Percentiles rank a stretch among this genome's conserved stretches.
These are phyloP conservation scores for Gymnoscelis rufifasciata DNA, from an alignment of 2,888 invertebrate genomes.

Conservation along the genomic window DNA sequence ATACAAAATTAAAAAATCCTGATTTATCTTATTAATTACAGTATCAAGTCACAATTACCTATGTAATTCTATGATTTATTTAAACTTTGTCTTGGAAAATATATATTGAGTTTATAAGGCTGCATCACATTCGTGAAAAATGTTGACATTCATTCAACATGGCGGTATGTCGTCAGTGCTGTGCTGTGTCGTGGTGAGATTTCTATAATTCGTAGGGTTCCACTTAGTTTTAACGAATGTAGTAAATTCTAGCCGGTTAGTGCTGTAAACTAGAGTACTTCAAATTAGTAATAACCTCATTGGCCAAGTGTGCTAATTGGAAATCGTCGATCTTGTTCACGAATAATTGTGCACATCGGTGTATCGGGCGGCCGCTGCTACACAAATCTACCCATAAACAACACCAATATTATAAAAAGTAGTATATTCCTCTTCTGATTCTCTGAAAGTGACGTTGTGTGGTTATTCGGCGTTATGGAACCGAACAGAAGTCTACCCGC, in stretches of 20 bases:
- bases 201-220: constrained; percentile 62
- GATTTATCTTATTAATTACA: constrained; percentile 32
- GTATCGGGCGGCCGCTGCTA: constrained; percentile 58
- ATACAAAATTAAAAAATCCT: constrained; percentile 68
- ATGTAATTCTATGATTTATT: constrained; percentile 26
- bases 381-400: constrained; percentile 44
- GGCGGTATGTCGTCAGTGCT: constrained; percentile 97
- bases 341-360: constrained; percentile 55
- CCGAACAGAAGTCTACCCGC: constrained; percentile 23
- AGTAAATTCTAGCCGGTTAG: constrained; percentile 35
- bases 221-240: constrained; percentile 44
- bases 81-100: constrained; percentile 36
- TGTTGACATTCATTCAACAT: constrained; percentile 94
- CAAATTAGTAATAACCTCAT: constrained; percentile 38
- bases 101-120: constrained; percentile 44
- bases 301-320: constrained; percentile 35
- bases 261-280: constrained; percentile 32
- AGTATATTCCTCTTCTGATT: constrained; percentile 41
- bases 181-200: constrained; percentile 97
- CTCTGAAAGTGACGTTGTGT: constrained; percentile 41
- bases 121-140: constrained; percentile 63
- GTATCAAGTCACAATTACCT: constrained; percentile 31
- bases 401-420: constrained; percentile 47
- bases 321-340: constrained; percentile 26
- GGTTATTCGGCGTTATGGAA: constrained; percentile 36